Evolutionary conservation across 2,888 invertebrate species (phyloP), one percentile per base, ranked within the genome.

Genomic region (Patella ulyssiponensis): DNA sequence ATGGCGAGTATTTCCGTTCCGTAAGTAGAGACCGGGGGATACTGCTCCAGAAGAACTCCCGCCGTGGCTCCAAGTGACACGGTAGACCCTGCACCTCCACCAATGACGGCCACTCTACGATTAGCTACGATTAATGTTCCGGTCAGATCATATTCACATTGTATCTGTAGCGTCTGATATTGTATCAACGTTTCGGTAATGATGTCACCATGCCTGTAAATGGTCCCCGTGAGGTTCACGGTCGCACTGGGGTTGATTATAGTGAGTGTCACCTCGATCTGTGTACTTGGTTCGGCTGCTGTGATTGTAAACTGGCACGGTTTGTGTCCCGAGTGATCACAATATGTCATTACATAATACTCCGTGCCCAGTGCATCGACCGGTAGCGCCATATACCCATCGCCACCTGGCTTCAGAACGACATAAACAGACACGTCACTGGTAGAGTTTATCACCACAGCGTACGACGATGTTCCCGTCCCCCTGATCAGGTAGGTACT

Each of bases 311-410:
- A 53, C 17, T 75, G 56, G 70, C 83, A 84, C 1, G 51, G 69
- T 3, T 70, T 64, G 23, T 64, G 15, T 1, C 79, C 83, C 4
- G 80, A 78, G 14, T 71, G 27, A n/a, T 78, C 56, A 69, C 83
- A 84, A 71, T 82, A 82, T 2, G 83, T 81, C 27, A 77, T 69
- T 1, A 80, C 78, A 73, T 80, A 80, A 69, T 82, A 82, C 20
- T 82, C 81, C 0, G 14, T 82, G 1, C 81, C 82, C 11, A 82
- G 76, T 15, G 79, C 58, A 7, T 78, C 69, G 70, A 77, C 76
- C 3, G 80, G 74, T 56, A 84, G 76, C 3, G 83, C 81, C n/a
- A 80, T 73, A 73, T 80, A 83, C 14, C 80, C 80, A 4, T 83
- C 83, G 0, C 74, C 74, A 11, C 44, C n/a, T 5, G 52, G 44